Conservation (phyloP, 2,888 invertebrate species). For the Apotomis betuletana region DNA sequence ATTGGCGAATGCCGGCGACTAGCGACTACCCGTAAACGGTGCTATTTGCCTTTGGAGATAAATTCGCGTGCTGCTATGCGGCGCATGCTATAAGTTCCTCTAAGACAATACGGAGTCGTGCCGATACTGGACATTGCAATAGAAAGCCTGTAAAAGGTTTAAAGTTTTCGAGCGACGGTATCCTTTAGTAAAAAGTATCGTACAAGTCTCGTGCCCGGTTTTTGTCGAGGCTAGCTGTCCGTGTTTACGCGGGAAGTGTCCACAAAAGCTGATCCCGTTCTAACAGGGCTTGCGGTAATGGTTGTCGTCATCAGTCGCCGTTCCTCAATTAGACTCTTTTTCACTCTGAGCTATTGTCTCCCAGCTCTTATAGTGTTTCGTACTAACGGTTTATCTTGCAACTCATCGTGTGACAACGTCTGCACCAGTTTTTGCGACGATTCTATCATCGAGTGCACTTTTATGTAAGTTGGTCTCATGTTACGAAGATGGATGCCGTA, state of each 20-base stretch:
- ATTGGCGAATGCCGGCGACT: constrained; percentile 64
- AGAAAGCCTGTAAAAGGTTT: constrained; percentile 37
- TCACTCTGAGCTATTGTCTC: constrained; percentile 64
- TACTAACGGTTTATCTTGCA: constrained; percentile 67
- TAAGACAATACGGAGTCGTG: constrained; percentile 54
- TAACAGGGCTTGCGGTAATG: constrained; percentile 70
- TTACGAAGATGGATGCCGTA: constrained; percentile 50
- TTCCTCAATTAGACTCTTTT: constrained; percentile 64
- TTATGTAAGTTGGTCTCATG: constrained; percentile 50
- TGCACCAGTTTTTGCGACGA: constrained; percentile 55
- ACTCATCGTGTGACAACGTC: constrained; percentile 61
- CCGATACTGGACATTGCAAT: constrained; percentile 45
- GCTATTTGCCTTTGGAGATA: constrained; percentile 54
- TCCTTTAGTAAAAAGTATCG: constrained; percentile 52
- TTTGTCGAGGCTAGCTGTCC: constrained; percentile 58
- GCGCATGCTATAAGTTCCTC: constrained; percentile 47
- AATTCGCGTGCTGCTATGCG: constrained; percentile 47
- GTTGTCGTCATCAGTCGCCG: constrained; percentile 58
- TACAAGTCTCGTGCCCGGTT: constrained; percentile 56
- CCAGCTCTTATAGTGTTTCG: constrained; percentile 54
- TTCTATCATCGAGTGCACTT: constrained; percentile 57
- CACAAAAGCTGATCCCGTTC: constrained; percentile 72
- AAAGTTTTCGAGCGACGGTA: constrained; percentile 27
- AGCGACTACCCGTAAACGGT: constrained; percentile 59
- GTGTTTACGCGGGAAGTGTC: constrained; percentile 55